These are phyloP conservation scores for Abrostola triplasia DNA, from an alignment of 2,888 invertebrate species.

Conservation along the genomic window DNA sequence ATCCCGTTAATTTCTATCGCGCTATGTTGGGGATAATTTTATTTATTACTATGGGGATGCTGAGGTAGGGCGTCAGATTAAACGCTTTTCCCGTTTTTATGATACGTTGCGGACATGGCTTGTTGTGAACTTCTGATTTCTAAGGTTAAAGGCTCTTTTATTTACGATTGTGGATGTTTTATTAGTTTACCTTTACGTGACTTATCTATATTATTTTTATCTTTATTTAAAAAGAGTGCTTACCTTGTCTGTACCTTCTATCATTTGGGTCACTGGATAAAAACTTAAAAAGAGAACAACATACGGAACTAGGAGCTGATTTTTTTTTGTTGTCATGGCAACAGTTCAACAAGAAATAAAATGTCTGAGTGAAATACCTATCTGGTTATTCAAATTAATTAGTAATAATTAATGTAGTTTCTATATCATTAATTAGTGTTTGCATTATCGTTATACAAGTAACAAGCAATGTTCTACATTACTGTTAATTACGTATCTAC, in stretches of 20 bases:
- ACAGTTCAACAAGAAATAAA: no score
- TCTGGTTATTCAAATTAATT: background rate
- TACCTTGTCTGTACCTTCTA: no score
- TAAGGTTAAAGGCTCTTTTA: conserved; percentile 25
- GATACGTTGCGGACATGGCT: conserved; percentile 10
- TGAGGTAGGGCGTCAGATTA: conserved; percentile 24
- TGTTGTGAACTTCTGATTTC: conserved; percentile 11
- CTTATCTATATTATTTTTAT: background rate
- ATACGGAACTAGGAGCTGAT: no score
- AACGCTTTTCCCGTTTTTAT: conserved; percentile 43
- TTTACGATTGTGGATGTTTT: conserved; percentile 18
- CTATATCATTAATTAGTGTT: background rate
- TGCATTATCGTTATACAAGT: background rate
- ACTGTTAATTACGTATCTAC: conserved; percentile 1
- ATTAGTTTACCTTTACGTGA: conserved; percentile 8
- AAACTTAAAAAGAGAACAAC: no score
- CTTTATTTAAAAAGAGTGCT: no score
- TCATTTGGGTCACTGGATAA: no score
- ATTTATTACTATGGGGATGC: conserved; percentile 46
- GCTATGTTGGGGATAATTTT: conserved; percentile 40
- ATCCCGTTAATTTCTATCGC: conserved; percentile 38
- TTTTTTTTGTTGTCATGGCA: no score
- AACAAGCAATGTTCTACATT: background rate
- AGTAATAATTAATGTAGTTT: background rate
- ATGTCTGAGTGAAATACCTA: no score